phyloP scores from a whole-genome alignment of 2,888 invertebrate species.

The Torymus aiolomorphi region DNA sequence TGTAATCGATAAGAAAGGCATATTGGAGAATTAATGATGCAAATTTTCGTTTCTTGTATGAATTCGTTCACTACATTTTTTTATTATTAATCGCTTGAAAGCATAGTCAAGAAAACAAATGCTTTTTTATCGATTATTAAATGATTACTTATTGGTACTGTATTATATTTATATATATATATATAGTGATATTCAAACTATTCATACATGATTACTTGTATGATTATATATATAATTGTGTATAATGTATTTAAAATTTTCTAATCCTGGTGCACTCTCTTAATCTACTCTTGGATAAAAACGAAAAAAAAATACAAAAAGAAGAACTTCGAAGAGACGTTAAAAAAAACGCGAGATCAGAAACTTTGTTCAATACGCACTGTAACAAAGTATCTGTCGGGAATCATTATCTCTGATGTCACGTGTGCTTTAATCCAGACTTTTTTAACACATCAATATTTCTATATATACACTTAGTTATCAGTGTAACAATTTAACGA shows the following conservation, averaged over 20 bases:
- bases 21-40: not conserved
- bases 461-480: conserved; percentile 26
- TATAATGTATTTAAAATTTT: conserved; percentile 48
- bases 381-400: conserved; percentile 39
- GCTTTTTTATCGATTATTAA: conserved; percentile 24
- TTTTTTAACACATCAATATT: conserved; percentile 47
- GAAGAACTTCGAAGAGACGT: conserved; percentile 9
- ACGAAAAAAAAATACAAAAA: conserved; percentile 9
- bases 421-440: conserved; percentile 36
- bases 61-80: conserved; percentile 16
- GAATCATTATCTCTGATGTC: conserved; percentile 37
- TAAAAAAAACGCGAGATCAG: conserved; percentile 22
- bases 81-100: conserved; percentile 6
- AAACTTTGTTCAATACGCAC: conserved; percentile 41
- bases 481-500: conserved; percentile 42
- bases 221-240: conserved; percentile 43
- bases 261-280: conserved; percentile 26
- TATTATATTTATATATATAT: conserved; percentile 18
- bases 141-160: conserved; percentile 23
- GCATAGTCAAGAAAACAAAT: no score
- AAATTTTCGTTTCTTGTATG: not conserved
- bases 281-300: conserved; percentile 30
- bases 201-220: conserved; percentile 1
- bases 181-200: not conserved
- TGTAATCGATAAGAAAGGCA: conserved; percentile 13